These are phyloP conservation scores for Leptosomus discolor DNA, from an alignment of 2,113 vertebrate species.

Conservation along the genomic window DNA sequence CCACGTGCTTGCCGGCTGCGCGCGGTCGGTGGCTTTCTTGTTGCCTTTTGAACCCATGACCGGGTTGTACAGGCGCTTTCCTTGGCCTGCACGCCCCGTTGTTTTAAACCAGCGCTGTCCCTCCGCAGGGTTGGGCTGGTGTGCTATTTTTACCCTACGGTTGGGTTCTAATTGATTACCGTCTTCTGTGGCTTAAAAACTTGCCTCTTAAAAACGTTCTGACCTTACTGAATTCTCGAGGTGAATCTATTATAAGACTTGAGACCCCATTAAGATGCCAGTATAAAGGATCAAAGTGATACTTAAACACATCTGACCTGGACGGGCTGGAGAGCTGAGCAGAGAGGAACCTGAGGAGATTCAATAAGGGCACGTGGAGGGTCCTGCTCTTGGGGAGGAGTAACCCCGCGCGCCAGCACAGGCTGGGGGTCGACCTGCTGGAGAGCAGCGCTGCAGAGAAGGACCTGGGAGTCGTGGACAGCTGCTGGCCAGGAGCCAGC, in stretches of 20 bases:
- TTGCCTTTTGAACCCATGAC: rapidly evolving
- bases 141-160: not conserved
- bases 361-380: no score
- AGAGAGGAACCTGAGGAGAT: no score
- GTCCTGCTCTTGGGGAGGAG: no score
- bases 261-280: not conserved
- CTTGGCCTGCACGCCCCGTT: not conserved
- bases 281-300: not conserved
- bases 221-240: constrained; percentile 14
- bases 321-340: no score
- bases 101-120: not conserved
- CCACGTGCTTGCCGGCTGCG: rapidly evolving
- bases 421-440: no score
- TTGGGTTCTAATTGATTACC: not conserved
- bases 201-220: not conserved
- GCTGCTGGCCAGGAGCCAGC: no score
- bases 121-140: not conserved
- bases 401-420: no score
- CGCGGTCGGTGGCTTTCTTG: not conserved
- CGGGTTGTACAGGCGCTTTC: not conserved
- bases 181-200: not conserved
- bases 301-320: not conserved
- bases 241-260: not conserved
- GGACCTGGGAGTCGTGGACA: no score
- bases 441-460: no score